Evolutionary conservation across 2,113 vertebrate genomes (phyloP).

Genomic region (Copsychus sechellarum): DNA sequence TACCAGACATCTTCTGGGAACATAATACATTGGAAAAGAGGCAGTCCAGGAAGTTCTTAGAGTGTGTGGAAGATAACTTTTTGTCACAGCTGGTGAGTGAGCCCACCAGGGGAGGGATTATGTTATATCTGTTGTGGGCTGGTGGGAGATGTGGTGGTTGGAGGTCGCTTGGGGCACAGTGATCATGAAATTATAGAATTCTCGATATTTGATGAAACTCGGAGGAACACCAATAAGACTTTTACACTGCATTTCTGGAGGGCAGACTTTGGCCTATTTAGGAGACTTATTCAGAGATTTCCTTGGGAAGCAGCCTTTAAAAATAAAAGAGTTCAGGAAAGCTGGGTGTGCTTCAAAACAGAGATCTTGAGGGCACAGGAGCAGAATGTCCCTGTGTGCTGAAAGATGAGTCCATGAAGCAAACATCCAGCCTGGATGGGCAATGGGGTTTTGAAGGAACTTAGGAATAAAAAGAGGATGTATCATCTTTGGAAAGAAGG

Average conservation of each 20-base stretch:
- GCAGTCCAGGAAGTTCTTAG: neutral
- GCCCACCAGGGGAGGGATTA: neutral
- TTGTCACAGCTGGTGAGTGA: neutral
- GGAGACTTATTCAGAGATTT: neutral
- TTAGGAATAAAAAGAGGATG: neutral
- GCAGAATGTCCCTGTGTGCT: neutral
- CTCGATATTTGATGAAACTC: neutral
- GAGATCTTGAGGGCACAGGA: neutral
- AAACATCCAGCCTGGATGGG: neutral
- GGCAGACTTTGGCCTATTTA: neutral
- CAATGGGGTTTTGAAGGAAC: neutral
- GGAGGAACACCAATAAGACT: neutral
- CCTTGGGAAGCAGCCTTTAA: neutral
- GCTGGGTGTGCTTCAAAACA: neutral
- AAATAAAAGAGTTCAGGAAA: neutral
- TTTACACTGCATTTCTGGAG: neutral
- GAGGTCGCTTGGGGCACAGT: neutral
- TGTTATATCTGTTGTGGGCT: neutral
- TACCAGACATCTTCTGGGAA: neutral
- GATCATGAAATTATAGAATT: neutral
- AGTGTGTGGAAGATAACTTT: neutral
- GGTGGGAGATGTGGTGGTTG: neutral
- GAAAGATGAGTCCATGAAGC: neutral
- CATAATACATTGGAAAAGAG: neutral
- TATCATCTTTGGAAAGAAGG: neutral